A percentile compares a stretch with the other conserved stretches of the same genome.
These are phyloP conservation scores for Trogon melanurus DNA, from an alignment of 2,113 vertebrate species.

Conservation along the genomic window DNA sequence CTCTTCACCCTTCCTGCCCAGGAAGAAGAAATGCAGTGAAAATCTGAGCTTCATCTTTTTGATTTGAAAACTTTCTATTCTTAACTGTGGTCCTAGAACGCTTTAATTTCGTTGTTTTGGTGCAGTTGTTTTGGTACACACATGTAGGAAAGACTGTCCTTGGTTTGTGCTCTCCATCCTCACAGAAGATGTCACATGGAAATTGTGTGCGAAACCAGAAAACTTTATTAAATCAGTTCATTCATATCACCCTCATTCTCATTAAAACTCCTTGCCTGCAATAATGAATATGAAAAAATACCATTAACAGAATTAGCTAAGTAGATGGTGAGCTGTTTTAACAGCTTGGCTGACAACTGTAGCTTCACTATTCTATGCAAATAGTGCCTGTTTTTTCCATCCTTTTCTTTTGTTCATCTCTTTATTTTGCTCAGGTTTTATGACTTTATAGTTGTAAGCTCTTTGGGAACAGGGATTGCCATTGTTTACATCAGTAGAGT, in stretches of 20 bases:
- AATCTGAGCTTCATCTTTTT: neutral
- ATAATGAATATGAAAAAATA: neutral
- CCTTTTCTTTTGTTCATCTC: neutral
- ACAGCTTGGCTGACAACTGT: neutral
- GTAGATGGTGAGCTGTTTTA: neutral
- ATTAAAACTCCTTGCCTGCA: neutral
- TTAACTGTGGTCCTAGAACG: neutral
- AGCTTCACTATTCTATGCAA: neutral
- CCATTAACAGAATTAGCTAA: neutral
- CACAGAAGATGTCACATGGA: neutral
- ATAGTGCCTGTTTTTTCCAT: neutral
- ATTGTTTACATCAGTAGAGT: neutral
- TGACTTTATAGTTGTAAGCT: neutral
- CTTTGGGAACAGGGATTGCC: neutral
- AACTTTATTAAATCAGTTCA: neutral
- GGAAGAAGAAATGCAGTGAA: neutral
- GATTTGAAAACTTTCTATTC: neutral
- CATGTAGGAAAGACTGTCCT: fast-evolving
- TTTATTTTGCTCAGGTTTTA: neutral
- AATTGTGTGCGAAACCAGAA: neutral
- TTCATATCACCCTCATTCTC: neutral
- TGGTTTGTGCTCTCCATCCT: neutral
- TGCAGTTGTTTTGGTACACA: neutral
- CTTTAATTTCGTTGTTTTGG: neutral
- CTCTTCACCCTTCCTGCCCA: neutral